Percentiles rank a stretch among this genome's conserved stretches.
Conservation (phyloP, 1,140 invertebrate genomes). For the Drosophila dunni region DNA sequence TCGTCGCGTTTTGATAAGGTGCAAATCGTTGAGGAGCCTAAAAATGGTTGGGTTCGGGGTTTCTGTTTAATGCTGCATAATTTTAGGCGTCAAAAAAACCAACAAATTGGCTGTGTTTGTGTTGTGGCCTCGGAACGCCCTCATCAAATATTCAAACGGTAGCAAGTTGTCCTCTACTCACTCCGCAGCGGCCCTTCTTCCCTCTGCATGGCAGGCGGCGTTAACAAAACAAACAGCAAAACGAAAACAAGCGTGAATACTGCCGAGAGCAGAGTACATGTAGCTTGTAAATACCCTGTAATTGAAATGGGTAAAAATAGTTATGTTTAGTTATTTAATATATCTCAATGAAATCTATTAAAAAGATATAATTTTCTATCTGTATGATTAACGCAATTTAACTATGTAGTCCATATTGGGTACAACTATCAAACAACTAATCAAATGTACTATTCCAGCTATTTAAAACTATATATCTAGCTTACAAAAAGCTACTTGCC, state of each 20-base stretch:
- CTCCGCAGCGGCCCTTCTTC: not conserved
- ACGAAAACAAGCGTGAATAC: constrained; percentile 13
- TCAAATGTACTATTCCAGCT: not conserved
- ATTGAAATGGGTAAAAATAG: not conserved
- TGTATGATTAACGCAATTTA: not conserved
- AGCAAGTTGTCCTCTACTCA: constrained; percentile 42
- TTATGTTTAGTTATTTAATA: not conserved
- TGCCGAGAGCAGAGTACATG: not conserved
- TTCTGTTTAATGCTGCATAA: constrained; percentile 79
- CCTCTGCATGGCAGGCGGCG: constrained; percentile 1
- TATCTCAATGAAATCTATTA: too few relatives aligned
- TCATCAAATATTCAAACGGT: constrained; percentile 83
- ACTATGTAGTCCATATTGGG: not conserved
- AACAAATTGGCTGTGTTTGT: constrained; percentile 74
- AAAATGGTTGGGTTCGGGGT: constrained; percentile 47
- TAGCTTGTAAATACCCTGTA: not conserved
- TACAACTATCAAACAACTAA: too few relatives aligned
- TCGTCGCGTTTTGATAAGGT: constrained; percentile 61
- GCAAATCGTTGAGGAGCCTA: constrained; percentile 54
- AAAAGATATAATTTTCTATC: too few relatives aligned
- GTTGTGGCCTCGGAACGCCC: constrained; percentile 59
- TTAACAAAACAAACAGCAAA: constrained; percentile 30
- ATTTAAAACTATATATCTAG: not conserved
- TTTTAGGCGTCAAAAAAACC: constrained; percentile 78
- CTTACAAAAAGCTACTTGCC: too few relatives aligned